phyloP scores from a whole-genome alignment of 1,140 invertebrate genomes.

The Drosophila busckii region DNA sequence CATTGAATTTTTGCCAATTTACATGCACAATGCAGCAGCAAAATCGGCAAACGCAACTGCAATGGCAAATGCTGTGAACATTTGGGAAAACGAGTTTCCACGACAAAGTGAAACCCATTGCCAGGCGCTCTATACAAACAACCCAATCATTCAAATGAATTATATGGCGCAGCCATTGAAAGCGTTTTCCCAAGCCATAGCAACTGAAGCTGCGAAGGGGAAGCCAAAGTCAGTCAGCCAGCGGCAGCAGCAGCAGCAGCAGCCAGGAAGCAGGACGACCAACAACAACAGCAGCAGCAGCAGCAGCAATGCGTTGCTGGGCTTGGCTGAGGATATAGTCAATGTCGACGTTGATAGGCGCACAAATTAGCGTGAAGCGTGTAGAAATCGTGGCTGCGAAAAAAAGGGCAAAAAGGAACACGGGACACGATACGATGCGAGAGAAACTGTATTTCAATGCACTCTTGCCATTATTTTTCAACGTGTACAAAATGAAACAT shows the following conservation, averaged over 20 bases:
- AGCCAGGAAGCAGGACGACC: constrained; percentile 8
- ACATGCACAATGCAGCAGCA: constrained; percentile 12
- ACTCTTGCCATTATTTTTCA: constrained; percentile 65
- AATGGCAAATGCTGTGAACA: constrained; percentile 35
- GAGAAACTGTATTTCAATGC: neutral
- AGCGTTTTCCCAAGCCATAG: no score
- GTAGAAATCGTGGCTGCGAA: constrained; percentile 61
- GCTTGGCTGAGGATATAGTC: constrained; percentile 8
- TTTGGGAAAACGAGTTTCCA: constrained; percentile 61
- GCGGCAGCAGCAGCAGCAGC: neutral
- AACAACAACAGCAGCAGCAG: constrained; percentile 2
- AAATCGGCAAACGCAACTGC: constrained; percentile 27
- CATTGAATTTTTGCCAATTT: neutral
- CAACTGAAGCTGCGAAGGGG: constrained; percentile 4
- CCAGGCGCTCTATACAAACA: constrained; percentile 51
- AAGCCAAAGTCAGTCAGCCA: constrained; percentile 2
- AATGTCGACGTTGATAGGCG: constrained; percentile 59
- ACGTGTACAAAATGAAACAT: constrained; percentile 75
- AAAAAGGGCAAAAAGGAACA: constrained; percentile 41
- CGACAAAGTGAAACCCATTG: no score
- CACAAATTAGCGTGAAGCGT: constrained; percentile 73
- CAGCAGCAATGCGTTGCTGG: constrained; percentile 3
- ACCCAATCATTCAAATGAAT: constrained; percentile 73
- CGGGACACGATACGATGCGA: no score
- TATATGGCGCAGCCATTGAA: constrained; percentile 49